Base-by-base conservation (phyloP, 2,113 vertebrate genomes). In the Eleginops maclovinus region DNA sequence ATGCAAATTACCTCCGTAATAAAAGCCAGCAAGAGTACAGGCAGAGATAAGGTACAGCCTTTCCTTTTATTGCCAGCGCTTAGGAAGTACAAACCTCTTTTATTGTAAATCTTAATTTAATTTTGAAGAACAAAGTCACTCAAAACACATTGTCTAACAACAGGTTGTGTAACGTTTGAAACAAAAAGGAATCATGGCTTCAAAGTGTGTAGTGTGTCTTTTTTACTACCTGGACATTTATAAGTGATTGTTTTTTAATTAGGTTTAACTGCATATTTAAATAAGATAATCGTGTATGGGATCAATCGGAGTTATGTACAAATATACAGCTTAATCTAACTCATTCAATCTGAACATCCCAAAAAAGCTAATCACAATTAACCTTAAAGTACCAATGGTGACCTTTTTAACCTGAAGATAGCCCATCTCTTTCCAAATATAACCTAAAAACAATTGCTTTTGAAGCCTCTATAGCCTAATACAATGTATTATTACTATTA, bases 1-100 rank as follows among this genome's bases (percentile, higher is more conserved):
- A 94, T 95, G 95, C 93, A 94, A 95, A 95, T 94, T 92, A 90
- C 89, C 77, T 93, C 77, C 14, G 73, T 88, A 89, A 90, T 93
- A 90, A 92, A 93, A 89, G 89, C 74, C 70, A 87, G 81, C 44
- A 75, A 80, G 81, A 87, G 88, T 73, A 87, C 87, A 89, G 88
- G 78, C 82, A 83, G 88, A 91, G 95, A 95, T 94, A 94, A 94
- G 87, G 84, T 87, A 83, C 86, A 90, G 84, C 90, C 88, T 82
- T 89, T 51, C 81, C 75, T 88, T 93, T 92, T 79, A 91, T 90
- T 84, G 84, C 82, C 46, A 13, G 75, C 43, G 79, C 90, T 92
- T 92, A 82, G 87, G 82, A 89, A 90, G 86, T 87, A 83, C 81
- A 90, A 93, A 88, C 81, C 73, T 49, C 49, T 69, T 88, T 92